Evolutionary conservation across 2,888 invertebrate genomes (phyloP), one percentile per base, ranked within the genome.

Genomic region (Portevinia maculata): DNA sequence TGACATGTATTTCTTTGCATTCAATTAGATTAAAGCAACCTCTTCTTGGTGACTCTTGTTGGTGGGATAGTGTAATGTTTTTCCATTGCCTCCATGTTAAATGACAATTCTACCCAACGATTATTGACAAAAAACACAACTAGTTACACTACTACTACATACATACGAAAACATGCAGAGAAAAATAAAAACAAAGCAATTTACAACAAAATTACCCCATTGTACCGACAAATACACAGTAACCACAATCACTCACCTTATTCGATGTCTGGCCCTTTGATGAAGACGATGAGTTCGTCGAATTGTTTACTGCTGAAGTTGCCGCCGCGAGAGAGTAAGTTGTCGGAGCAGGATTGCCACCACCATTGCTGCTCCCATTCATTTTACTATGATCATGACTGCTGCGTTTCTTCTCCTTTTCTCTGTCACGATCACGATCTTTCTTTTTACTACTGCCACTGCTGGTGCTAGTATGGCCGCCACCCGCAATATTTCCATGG

Each of bases 391-490:
- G 88, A 7, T 90, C 89, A 79, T 87, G 87, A 46, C 74, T 78
- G 65, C 85, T 88, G 53, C 88, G 88, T 85, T 89, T 89, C 70
- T 89, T 90, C 1, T 88, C 88, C 71, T 88, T 88, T 9, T 90
- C 87, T 9, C 85, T 67, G 37, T 86, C 86, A 30, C 86, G 86
- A 53, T 87, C 90, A 65, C 89, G 88, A 84, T 91, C 90, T 78
- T 89, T 71, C 79, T 90, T 90, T 84, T 87, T 89, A 78, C 88
- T 90, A 79, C 86, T 86, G 67, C 86, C 86, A 84, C 84, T 84
- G 17, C 73, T 75, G 24, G 59, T 70, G 13, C 52, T 67, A 52
- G 19, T 37, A 13, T 11, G 21, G 6, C 69, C 57, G 21, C 67
- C 46, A 41, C 53, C 53, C 13, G 62, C 70, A 55, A 65, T 76